These are phyloP conservation scores for Trichonephila inaurata DNA, from an alignment of 1,140 invertebrate genomes.

Conservation along the genomic window DNA sequence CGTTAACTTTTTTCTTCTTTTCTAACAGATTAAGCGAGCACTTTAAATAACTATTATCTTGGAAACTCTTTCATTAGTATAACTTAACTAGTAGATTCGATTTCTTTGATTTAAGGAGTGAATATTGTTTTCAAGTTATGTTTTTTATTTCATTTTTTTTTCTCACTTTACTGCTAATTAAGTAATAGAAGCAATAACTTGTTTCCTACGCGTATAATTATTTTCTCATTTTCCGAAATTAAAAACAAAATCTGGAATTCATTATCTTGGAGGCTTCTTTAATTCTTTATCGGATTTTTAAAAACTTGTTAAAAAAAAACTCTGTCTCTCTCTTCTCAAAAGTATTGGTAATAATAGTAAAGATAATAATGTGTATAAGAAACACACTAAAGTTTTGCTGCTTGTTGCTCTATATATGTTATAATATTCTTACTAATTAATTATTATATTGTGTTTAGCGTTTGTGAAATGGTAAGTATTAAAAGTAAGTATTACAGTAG, in stretches of 20 bases:
- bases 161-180: not conserved
- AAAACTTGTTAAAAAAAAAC: not conserved
- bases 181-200: not conserved
- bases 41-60: not conserved
- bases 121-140: not conserved
- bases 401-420: too few species aligned
- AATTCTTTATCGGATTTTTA: not conserved
- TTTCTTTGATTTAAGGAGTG: not conserved
- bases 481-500: too few species aligned
- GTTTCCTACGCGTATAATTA: too few species aligned
- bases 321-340: accelerated
- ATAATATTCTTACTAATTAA: too few species aligned
- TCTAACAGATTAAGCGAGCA: not conserved
- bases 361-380: too few species aligned
- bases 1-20: too few species aligned
- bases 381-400: too few species aligned
- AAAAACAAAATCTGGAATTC: too few species aligned
- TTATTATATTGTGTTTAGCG: too few species aligned
- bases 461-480: too few species aligned
- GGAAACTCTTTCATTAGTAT: not conserved
- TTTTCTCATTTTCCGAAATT: too few species aligned
- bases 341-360: too few species aligned
- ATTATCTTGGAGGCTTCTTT: not conserved
- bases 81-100: not conserved
- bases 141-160: not conserved